phyloP scores from a whole-genome alignment of 2,797 vertebrate genomes.

The Linurgus olivaceus region DNA sequence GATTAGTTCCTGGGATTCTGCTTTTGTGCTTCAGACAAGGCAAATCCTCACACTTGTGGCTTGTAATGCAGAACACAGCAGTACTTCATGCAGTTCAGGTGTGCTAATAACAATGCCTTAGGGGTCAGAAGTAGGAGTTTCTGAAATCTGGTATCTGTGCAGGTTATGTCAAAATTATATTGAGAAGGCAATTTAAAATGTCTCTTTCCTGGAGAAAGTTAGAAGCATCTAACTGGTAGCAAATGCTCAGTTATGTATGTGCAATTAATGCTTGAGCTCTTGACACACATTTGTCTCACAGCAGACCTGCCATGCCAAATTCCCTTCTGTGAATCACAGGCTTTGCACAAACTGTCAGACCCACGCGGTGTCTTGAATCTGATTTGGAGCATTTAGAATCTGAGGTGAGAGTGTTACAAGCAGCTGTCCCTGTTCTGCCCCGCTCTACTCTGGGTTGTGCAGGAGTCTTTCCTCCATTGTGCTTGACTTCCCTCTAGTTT shows the following conservation, averaged over 20 bases:
- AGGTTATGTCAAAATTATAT: background rate
- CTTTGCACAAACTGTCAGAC: background rate
- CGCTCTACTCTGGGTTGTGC: background rate
- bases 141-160: accelerated
- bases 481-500: background rate
- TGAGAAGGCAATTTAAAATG: background rate
- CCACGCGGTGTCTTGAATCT: background rate
- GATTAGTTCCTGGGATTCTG: slow-evolving; percentile 32
- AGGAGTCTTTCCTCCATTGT: background rate
- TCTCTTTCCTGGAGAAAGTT: background rate
- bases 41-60: background rate
- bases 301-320: background rate
- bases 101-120: background rate
- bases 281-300: accelerated
- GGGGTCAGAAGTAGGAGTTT: background rate
- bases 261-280: background rate
- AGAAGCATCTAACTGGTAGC: background rate
- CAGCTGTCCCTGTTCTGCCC: accelerated
- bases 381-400: background rate
- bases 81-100: background rate
- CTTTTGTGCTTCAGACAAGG: background rate
- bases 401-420: background rate
- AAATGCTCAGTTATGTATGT: accelerated
- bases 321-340: background rate
- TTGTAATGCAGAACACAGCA: background rate